These are phyloP conservation scores for Andrena marginata DNA, from an alignment of 2,888 invertebrate species.

Conservation along the genomic window DNA sequence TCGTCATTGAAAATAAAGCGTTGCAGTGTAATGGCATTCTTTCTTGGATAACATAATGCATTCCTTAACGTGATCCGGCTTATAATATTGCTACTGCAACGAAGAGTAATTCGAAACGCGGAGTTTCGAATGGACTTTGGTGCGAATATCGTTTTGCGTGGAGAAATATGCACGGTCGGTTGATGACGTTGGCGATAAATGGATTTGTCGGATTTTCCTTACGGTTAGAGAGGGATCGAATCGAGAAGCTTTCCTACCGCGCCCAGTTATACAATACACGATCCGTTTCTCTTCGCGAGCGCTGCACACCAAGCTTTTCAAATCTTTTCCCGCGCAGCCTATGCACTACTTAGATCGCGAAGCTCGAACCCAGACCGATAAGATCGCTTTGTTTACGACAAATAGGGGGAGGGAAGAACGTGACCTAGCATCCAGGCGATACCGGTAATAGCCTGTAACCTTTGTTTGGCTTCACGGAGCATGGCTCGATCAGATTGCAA, in stretches of 20 bases:
- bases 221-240: not conserved
- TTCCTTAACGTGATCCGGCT: not conserved
- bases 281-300: constrained; percentile 1
- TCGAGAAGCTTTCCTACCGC: constrained; percentile 36
- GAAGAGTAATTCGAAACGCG: not conserved
- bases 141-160: not conserved
- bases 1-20: constrained; percentile 26
- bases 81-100: not conserved
- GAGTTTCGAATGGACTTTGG: not conserved
- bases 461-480: constrained; percentile 51
- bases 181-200: not conserved
- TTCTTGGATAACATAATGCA: not conserved
- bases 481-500: constrained; percentile 51
- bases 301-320: not conserved
- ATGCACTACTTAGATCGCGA: not conserved
- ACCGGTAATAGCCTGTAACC: constrained; percentile 50
- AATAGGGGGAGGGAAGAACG: constrained; percentile 44
- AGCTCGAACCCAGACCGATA: constrained; percentile 25
- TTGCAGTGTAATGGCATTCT: constrained; percentile 30
- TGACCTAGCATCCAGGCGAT: constrained; percentile 38
- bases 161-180: not conserved
- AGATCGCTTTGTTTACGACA: constrained; percentile 51
- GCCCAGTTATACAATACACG: constrained; percentile 23
- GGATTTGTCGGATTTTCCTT: not conserved
- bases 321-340: not conserved